phyloP scores from a whole-genome alignment of 1,140 invertebrate genomes.

The Glossosoma conforme region DNA sequence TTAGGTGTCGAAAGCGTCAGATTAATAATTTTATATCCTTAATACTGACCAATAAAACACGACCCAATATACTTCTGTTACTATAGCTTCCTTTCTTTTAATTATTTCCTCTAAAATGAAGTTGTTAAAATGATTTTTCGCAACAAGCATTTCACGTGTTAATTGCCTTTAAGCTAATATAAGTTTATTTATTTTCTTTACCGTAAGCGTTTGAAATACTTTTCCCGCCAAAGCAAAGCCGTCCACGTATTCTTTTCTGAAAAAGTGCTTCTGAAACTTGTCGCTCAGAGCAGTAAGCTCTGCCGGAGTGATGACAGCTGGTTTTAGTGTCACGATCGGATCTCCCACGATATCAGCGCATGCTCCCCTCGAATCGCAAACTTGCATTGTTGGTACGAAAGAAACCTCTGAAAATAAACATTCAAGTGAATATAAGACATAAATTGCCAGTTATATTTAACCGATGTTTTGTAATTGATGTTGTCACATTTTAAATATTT shows the following conservation, averaged over 20 bases:
- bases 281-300: slow-evolving; percentile 11
- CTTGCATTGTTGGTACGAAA: slow-evolving; percentile 18
- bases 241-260: slow-evolving; percentile 22
- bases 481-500: background rate
- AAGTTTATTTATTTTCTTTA: background rate
- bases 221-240: slow-evolving; percentile 13
- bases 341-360: slow-evolving; percentile 15
- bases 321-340: slow-evolving; percentile 7
- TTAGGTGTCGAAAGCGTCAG: background rate
- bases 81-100: background rate
- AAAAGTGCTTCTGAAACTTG: slow-evolving; percentile 16
- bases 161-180: too few species aligned
- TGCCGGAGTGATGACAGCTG: background rate
- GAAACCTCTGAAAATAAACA: slow-evolving; percentile 16
- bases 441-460: background rate
- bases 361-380: slow-evolving; percentile 22
- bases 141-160: too few species aligned
- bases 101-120: background rate
- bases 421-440: background rate
- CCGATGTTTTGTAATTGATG: background rate
- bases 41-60: background rate
- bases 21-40: background rate
- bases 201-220: slow-evolving; percentile 18
- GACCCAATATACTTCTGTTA: background rate
- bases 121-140: too few species aligned